A percentile compares a stretch with the other conserved stretches of the same genome.
Conservation (phyloP, 1,140 invertebrate genomes). For the Ostrea edulis region DNA sequence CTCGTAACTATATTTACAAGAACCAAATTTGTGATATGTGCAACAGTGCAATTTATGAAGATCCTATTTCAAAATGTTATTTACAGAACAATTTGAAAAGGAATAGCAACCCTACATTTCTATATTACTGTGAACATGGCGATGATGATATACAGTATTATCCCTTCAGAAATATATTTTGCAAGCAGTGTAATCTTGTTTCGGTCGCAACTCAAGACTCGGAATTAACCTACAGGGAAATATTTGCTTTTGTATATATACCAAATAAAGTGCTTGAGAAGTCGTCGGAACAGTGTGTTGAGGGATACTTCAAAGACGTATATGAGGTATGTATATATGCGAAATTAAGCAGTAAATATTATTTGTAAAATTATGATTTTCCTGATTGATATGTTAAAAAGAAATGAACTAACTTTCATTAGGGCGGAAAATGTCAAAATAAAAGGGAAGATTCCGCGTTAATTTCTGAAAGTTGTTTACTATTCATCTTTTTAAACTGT, state of each 20-base stretch:
- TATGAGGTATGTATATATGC: not conserved
- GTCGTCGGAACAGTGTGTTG: not conserved
- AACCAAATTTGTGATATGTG: not conserved
- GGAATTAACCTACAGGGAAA: not conserved
- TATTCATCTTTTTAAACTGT: too few species aligned
- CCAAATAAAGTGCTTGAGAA: not conserved
- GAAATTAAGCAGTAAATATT: not conserved
- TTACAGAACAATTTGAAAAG: not conserved
- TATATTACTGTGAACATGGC: not conserved
- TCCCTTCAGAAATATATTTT: not conserved
- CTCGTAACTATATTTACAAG: not conserved
- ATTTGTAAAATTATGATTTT: not conserved
- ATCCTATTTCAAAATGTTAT: not conserved
- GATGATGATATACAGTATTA: not conserved
- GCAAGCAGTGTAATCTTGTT: not conserved
- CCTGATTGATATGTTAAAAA: not conserved
- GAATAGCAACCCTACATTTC: not conserved
- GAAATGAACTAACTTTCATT: not conserved
- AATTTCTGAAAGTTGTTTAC: too few species aligned
- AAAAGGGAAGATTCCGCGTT: too few species aligned
- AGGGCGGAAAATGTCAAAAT: not conserved
- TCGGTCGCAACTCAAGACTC: too few species aligned
- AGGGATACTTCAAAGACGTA: not conserved
- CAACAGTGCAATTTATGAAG: conserved; percentile 11
- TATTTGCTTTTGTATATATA: not conserved